A percentile compares a stretch with the other conserved stretches of the same genome.
phyloP scores from a whole-genome alignment of 2,888 invertebrate genomes.

The Sialis lutaria region DNA sequence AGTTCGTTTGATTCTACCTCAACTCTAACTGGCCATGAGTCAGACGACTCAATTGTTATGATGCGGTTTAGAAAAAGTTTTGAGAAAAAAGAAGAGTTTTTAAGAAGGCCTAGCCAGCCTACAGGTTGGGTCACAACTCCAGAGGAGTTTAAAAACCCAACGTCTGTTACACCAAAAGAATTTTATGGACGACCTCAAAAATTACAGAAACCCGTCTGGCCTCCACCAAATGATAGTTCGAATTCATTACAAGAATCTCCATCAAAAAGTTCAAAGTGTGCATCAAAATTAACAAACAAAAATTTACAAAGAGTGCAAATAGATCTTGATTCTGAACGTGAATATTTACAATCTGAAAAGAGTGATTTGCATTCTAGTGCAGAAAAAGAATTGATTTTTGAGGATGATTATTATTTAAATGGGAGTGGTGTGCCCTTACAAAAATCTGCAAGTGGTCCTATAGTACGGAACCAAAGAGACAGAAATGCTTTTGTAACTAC shows the following conservation, averaged over 20 bases:
- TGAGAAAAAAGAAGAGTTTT: slow-evolving; percentile 80
- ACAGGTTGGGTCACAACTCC: slow-evolving; percentile 35
- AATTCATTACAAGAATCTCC: slow-evolving; percentile 25
- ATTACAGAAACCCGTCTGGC: slow-evolving; percentile 36
- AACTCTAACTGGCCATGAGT: slow-evolving; percentile 45
- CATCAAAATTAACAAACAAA: slow-evolving; percentile 25
- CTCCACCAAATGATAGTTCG: slow-evolving; percentile 13
- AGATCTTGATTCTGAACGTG: slow-evolving; percentile 26
- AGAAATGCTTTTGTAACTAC: slow-evolving; percentile 38
- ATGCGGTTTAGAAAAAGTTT: slow-evolving; percentile 65
- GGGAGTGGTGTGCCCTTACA: neutral
- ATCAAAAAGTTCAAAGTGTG: slow-evolving; percentile 21
- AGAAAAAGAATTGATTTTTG: too few species aligned
- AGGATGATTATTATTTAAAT: too few species aligned
- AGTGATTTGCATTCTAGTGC: too few species aligned
- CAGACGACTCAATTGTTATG: slow-evolving; percentile 56
- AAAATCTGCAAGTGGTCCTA: slow-evolving; percentile 8
- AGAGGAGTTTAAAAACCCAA: slow-evolving; percentile 19
- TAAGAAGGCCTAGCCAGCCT: slow-evolving; percentile 54
- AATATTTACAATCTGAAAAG: slow-evolving; percentile 12
- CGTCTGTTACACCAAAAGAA: slow-evolving; percentile 38
- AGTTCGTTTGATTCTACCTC: slow-evolving; percentile 51
- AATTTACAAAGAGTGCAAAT: slow-evolving; percentile 29
- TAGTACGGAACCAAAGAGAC: slow-evolving; percentile 22
- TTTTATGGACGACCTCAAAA: slow-evolving; percentile 68